A percentile compares a stretch with the other conserved stretches of the same genome.
Conservation (phyloP, 2,797 vertebrate species). For the Adelosebastes latens region DNA sequence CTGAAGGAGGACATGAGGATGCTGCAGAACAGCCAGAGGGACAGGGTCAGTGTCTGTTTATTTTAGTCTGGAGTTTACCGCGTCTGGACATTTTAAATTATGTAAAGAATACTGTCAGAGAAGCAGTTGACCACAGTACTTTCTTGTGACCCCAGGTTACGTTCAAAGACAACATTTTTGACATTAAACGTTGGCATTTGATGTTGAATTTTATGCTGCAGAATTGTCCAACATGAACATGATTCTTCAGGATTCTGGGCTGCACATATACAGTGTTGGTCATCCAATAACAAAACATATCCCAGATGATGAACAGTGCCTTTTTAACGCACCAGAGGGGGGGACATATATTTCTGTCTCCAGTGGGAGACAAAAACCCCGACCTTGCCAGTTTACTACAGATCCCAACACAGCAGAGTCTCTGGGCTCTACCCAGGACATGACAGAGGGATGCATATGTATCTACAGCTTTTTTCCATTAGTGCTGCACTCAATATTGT, state of each 20-base stretch:
- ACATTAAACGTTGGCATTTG: not conserved
- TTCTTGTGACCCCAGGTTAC: not conserved
- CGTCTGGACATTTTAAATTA: not conserved
- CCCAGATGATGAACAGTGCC: not conserved
- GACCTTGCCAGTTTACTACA: constrained; percentile 24
- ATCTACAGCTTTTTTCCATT: not conserved
- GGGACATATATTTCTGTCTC: constrained; percentile 1
- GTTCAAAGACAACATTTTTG: not conserved
- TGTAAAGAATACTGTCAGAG: not conserved
- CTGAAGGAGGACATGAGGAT: constrained; percentile 92
- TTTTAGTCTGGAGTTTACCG: not conserved
- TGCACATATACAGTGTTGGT: not conserved
- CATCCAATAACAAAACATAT: not conserved
- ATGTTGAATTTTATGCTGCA: not conserved
- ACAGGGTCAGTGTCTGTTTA: constrained; percentile 80
- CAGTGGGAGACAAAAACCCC: not conserved
- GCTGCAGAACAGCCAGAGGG: constrained; percentile 88
- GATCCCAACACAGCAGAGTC: not conserved
- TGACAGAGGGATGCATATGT: not conserved
- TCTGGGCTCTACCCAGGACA: not conserved
- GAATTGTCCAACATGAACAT: not conserved
- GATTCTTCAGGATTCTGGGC: too few species aligned
- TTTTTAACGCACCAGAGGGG: not conserved
- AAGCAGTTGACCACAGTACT: not conserved
- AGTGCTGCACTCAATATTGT: not conserved